Conservation (phyloP, 2,797 vertebrate genomes). For the Coregonus sp. region DNA sequence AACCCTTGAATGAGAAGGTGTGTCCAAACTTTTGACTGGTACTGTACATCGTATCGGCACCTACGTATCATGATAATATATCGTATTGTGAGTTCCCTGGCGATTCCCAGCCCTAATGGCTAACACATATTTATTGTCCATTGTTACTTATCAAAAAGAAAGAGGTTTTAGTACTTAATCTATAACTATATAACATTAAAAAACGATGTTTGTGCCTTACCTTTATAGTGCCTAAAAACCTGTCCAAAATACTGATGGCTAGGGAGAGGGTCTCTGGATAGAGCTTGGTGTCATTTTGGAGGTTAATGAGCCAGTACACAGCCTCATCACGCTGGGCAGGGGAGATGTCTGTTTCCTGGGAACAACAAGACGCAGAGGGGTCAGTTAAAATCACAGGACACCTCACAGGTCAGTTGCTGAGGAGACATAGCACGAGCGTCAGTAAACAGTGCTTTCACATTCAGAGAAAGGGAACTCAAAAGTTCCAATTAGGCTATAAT, state of each 20-base stretch:
- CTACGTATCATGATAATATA: too few species aligned
- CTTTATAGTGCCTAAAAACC: conserved; percentile 94
- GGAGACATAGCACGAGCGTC: not conserved
- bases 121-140: not conserved
- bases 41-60: too few species aligned
- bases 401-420: too few species aligned
- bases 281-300: conserved; percentile 88
- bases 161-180: not conserved
- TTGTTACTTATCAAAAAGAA: not conserved
- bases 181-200: not conserved
- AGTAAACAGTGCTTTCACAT: not conserved
- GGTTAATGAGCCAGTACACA: conserved; percentile 89
- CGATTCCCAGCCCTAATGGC: too few species aligned
- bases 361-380: conserved; percentile 12
- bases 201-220: conserved; percentile 61
- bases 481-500: too few species aligned
- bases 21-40: too few species aligned
- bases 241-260: conserved; percentile 92
- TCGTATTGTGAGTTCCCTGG: too few species aligned
- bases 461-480: too few species aligned
- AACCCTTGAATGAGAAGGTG: too few species aligned
- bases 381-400: not conserved
- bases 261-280: conserved; percentile 95
- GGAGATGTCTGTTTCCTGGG: conserved; percentile 92
- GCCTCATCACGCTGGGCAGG: conserved; percentile 93